phyloP scores from a whole-genome alignment of 2,888 invertebrate species.

The Axea sp. region DNA sequence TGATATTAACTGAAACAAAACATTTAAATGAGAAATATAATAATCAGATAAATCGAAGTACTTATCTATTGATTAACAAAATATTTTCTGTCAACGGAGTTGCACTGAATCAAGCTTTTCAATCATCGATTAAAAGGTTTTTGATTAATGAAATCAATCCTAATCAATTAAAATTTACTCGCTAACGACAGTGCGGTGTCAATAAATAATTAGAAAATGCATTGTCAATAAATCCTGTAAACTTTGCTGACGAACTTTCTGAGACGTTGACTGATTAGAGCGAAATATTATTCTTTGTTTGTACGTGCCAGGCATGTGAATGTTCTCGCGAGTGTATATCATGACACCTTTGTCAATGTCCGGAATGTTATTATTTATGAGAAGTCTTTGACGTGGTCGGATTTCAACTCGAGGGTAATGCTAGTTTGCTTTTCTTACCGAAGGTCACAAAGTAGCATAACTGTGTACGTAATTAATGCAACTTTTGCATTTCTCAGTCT shows the following conservation, averaged over 20 bases:
- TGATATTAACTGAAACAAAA: too few species aligned
- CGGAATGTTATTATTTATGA: slow-evolving; percentile 49
- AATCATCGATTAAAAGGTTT: too few species aligned
- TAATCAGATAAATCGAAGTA: too few species aligned
- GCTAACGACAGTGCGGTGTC: too few species aligned
- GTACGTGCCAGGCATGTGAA: slow-evolving; percentile 12
- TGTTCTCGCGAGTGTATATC: slow-evolving; percentile 1
- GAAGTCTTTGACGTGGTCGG: slow-evolving; percentile 15
- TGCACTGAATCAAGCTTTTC: too few species aligned
- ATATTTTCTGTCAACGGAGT: too few species aligned
- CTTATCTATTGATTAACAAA: too few species aligned
- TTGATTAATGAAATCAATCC: too few species aligned
- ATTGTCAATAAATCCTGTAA: background rate
- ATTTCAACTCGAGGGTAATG: slow-evolving; percentile 6
- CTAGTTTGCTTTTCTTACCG: background rate
- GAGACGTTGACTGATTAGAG: slow-evolving; percentile 34
- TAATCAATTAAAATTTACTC: too few species aligned
- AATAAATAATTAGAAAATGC: background rate
- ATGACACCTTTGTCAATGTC: slow-evolving; percentile 27
- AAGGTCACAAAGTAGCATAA: too few species aligned
- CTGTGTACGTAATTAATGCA: slow-evolving; percentile 31
- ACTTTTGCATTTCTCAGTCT: slow-evolving; percentile 20
- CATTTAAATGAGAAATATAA: too few species aligned
- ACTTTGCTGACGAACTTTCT: slow-evolving; percentile 3
- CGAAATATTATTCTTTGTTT: slow-evolving; percentile 23